A percentile compares a stretch with the other conserved stretches of the same genome.
These are phyloP conservation scores for Ammodytes dubius DNA, from an alignment of 2,113 vertebrate species.

Conservation along the genomic window DNA sequence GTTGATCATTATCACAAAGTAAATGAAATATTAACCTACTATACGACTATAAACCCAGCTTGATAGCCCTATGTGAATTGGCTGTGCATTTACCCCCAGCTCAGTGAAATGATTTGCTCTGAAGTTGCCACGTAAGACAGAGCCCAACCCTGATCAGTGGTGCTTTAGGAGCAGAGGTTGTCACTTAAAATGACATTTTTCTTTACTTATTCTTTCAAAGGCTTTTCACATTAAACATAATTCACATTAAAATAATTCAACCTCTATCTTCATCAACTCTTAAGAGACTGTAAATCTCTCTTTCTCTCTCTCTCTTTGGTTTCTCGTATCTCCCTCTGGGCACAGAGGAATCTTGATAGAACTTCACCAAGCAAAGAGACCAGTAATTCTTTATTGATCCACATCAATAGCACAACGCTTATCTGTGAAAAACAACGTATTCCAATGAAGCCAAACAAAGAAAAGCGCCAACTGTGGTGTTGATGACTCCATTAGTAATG, in stretches of 20 bases:
- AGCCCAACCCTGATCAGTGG: too few species aligned
- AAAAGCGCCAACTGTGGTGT: background rate
- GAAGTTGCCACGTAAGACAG: too few species aligned
- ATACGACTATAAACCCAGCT: too few species aligned
- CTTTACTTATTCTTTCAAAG: background rate
- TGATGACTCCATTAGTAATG: slow-evolving; percentile 56
- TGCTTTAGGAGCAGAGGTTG: background rate
- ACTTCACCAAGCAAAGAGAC: slow-evolving; percentile 56
- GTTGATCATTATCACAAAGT: too few species aligned
- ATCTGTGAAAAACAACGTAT: slow-evolving; percentile 74
- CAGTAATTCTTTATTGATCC: slow-evolving; percentile 78
- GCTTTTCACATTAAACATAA: background rate
- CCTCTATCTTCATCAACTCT: background rate
- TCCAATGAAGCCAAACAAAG: slow-evolving; percentile 66
- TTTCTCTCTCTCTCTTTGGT: background rate
- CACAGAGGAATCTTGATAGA: slow-evolving; percentile 37
- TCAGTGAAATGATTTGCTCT: too few species aligned
- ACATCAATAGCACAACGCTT: slow-evolving; percentile 70
- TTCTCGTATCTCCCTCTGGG: slow-evolving; percentile 18
- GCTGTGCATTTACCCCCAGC: too few species aligned
- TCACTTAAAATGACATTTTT: background rate
- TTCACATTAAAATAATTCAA: background rate
- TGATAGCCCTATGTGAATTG: too few species aligned
- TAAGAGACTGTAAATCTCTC: background rate
- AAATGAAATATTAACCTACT: too few species aligned